phyloP scores from a whole-genome alignment of 1,140 invertebrate species.

The Orius insidiosus region DNA sequence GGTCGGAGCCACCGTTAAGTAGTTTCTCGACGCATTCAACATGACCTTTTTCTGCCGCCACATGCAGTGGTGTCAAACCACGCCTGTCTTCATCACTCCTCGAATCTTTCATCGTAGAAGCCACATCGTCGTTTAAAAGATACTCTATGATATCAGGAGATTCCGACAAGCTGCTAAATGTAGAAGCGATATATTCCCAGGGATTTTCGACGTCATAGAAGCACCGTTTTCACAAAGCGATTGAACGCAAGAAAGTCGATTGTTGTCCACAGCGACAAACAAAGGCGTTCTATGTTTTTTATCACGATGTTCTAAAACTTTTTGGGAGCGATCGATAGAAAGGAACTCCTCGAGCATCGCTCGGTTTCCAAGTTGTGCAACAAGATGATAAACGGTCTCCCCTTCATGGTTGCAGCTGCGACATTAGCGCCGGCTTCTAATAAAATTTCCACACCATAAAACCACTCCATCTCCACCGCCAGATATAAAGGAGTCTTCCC shows the following conservation, averaged over 20 bases:
- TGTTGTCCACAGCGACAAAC: slow-evolving; percentile 27
- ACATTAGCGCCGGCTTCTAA: slow-evolving; percentile 50
- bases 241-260: slow-evolving; percentile 28
- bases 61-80: slow-evolving; percentile 43
- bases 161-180: slow-evolving; percentile 26
- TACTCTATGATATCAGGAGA: slow-evolving; percentile 26
- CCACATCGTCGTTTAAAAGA: slow-evolving; percentile 25
- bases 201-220: slow-evolving; percentile 24
- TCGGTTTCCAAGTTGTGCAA: slow-evolving; percentile 35
- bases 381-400: slow-evolving; percentile 34
- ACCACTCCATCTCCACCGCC: slow-evolving; percentile 45
- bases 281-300: not conserved
- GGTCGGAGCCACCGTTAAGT: slow-evolving; percentile 29
- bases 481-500: slow-evolving; percentile 66
- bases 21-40: slow-evolving; percentile 35
- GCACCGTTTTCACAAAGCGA: slow-evolving; percentile 29
- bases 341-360: slow-evolving; percentile 42
- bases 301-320: not conserved
- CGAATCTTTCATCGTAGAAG: slow-evolving; percentile 23
- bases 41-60: slow-evolving; percentile 46
- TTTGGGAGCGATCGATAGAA: slow-evolving; percentile 33
- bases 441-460: slow-evolving; percentile 37
- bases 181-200: slow-evolving; percentile 23
- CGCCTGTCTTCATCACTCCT: slow-evolving; percentile 22
- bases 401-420: slow-evolving; percentile 40